Conservation (phyloP, 1,140 invertebrate genomes). For the Drosophila pandora region DNA sequence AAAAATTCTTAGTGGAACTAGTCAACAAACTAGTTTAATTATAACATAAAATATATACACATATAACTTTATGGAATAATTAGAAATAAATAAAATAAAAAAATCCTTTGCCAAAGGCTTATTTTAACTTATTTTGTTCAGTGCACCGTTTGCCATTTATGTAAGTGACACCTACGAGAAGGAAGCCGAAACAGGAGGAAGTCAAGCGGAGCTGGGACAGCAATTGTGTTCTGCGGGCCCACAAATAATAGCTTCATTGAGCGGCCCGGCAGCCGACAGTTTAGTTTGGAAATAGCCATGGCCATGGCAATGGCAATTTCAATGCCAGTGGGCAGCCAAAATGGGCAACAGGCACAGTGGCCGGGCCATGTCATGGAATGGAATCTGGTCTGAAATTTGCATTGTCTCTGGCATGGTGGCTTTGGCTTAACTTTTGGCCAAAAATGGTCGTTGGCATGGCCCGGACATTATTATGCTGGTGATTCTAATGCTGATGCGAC, state of each 20-base stretch:
- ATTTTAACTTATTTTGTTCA: not conserved
- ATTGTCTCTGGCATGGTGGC: slow-evolving; percentile 52
- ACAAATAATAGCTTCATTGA: slow-evolving; percentile 81
- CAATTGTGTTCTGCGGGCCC: slow-evolving; percentile 57
- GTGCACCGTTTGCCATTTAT: slow-evolving; percentile 45
- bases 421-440: slow-evolving; percentile 48
- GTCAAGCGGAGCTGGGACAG: slow-evolving; percentile 32
- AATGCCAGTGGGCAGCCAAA: slow-evolving; percentile 54
- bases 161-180: slow-evolving; percentile 74
- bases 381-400: slow-evolving; percentile 79
- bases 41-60: no score
- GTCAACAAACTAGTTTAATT: not conserved
- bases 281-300: slow-evolving; percentile 6
- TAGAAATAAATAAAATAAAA: no score
- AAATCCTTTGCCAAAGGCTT: not conserved
- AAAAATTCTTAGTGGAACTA: not conserved
- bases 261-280: slow-evolving; percentile 22
- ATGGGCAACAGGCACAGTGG: slow-evolving; percentile 43
- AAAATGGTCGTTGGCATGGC: slow-evolving; percentile 64
- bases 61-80: no score
- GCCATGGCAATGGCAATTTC: slow-evolving; percentile 38
- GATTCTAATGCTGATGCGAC: slow-evolving; percentile 26
- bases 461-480: slow-evolving; percentile 64
- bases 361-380: slow-evolving; percentile 56
- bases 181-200: slow-evolving; percentile 24